Evolutionary conservation across 2,113 vertebrate genomes (phyloP), one percentile per base, ranked within the genome.

Genomic region (Tupaia tana): DNA sequence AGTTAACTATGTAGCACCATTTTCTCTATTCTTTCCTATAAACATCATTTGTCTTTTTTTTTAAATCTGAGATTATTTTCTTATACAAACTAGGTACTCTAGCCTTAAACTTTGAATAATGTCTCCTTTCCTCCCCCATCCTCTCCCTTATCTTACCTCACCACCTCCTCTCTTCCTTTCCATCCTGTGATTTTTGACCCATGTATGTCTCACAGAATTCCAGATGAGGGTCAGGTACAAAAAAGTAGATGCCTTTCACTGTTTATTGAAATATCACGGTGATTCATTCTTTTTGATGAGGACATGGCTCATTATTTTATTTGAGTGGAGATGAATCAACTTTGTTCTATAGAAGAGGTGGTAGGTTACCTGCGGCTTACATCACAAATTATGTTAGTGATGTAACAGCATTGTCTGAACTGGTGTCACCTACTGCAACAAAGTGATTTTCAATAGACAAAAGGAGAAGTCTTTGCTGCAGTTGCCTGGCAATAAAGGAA

Each of bases 201-300:
- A n/a, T n/a, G 22, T 15, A 20, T 25, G 3, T n/a, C 24, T 7
- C 19, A 20, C 54, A 56, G 70, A 70, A 58, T 75, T 83, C 56
- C 54, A 58, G 87, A 29, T 16, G 14, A 89, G 64, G 43, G 29
- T 71, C 19, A 71, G n/a, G 2, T 82, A 67, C 7, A n/a, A 18
- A 80, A 82, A 67, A 61, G 18, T 43, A 43, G 43, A 43, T 43
- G 43, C 43, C 43, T 43, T 24, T 12, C 56, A 13, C 9, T 8
- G 19, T 56, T 80, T 34, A 71, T 83, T n/a, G 80, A 86, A 96
- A 77, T 71, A 67, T 18, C 58, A 59, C 13, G 56, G 7, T 64
- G 83, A 69, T 94, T 91, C 75, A 96, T 31, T 82, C 66, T 54
- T 67, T 86, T 86, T 11, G 4, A 12, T 73, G 82, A 93, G 31